Evolutionary conservation across 2,888 invertebrate species (phyloP).

Genomic region (Synergus itoensis): DNA sequence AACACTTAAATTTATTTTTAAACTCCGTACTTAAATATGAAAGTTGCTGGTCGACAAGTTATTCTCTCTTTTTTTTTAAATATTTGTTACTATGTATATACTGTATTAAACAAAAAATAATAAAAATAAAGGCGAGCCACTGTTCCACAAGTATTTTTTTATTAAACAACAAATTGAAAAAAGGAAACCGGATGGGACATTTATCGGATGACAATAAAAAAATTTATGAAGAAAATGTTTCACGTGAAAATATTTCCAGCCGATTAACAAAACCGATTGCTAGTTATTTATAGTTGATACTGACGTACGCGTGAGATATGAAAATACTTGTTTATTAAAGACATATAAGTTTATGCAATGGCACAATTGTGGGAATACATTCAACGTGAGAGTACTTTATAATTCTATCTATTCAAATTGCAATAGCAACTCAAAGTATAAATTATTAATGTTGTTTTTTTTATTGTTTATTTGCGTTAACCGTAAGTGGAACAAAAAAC

Average conservation of each 20-base stretch:
- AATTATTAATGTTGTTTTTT: neutral
- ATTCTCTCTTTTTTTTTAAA: neutral
- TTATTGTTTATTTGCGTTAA: neutral
- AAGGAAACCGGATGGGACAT: neutral
- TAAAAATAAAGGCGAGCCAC: neutral
- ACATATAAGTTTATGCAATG: slow-evolving; percentile 3
- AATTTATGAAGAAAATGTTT: neutral
- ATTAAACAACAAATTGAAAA: neutral
- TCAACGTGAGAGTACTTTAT: neutral
- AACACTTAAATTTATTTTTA: neutral
- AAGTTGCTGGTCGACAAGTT: neutral
- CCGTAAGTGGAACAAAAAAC: neutral
- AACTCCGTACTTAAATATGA: neutral
- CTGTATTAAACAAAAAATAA: neutral
- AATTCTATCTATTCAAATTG: neutral
- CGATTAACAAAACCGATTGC: neutral
- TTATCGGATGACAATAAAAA: neutral
- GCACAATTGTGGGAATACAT: neutral
- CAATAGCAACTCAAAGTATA: neutral
- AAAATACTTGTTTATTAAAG: neutral
- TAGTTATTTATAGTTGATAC: neutral
- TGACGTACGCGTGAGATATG: neutral
- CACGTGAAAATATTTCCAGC: neutral
- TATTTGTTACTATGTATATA: too few relatives aligned
- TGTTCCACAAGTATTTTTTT: neutral